Percentiles rank a stretch among this genome's conserved stretches.
Conservation (phyloP, 2,113 vertebrate genomes). For the Echinops telfairi region DNA sequence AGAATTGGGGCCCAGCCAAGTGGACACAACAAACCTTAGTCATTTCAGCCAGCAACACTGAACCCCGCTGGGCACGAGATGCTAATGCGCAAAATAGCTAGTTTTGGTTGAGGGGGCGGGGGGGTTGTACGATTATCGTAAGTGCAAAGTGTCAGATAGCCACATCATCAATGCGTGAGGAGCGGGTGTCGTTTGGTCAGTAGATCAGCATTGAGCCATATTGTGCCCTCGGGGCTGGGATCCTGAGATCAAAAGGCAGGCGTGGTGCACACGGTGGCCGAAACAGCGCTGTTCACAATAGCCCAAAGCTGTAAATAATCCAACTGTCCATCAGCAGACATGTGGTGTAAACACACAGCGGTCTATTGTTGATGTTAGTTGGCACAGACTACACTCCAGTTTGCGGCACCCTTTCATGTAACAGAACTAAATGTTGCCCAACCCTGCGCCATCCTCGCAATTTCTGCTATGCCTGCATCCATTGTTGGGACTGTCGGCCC, state of each 20-base stretch:
- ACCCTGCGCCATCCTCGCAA: neutral
- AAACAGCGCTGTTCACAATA: too few species aligned
- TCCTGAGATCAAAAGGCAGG: neutral
- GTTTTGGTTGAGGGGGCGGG: too few species aligned
- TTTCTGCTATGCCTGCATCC: neutral
- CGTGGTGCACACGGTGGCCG: neutral
- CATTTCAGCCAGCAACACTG: too few species aligned
- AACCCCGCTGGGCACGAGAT: too few species aligned
- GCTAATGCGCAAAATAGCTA: too few species aligned
- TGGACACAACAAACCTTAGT: too few species aligned
- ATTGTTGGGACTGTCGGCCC: too few species aligned
- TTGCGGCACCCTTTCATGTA: neutral
- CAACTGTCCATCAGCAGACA: neutral
- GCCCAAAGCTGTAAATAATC: neutral
- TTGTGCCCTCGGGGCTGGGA: neutral
- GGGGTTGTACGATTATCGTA: too few species aligned
- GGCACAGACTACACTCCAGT: neutral
- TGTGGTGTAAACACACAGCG: neutral
- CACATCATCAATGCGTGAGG: too few species aligned
- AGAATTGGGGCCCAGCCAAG: too few species aligned
- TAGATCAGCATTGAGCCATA: neutral
- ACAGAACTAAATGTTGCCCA: neutral
- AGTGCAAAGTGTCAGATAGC: too few species aligned
- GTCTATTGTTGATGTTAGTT: neutral
- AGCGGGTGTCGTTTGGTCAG: neutral